phyloP scores from a whole-genome alignment of 2,888 invertebrate species.

The Chloromyia formosa region DNA sequence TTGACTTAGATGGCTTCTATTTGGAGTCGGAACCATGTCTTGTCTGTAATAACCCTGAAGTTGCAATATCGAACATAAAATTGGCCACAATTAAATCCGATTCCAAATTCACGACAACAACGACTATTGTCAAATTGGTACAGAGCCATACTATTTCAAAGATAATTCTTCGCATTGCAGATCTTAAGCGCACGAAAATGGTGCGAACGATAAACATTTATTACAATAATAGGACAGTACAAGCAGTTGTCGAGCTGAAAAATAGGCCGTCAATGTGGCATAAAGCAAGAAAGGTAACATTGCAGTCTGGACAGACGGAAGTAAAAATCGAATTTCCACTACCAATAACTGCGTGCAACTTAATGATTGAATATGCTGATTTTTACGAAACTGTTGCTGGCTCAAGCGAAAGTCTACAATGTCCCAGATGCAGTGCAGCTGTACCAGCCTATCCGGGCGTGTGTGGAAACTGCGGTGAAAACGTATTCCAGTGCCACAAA shows the following conservation, averaged over 20 bases:
- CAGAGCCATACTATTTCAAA: slow-evolving; percentile 96
- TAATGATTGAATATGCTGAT: slow-evolving; percentile 98
- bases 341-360: slow-evolving; percentile 96
- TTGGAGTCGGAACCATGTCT: slow-evolving; percentile 97
- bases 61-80: slow-evolving; percentile 89
- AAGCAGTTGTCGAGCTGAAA: slow-evolving; percentile 96
- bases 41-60: slow-evolving; percentile 97
- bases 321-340: slow-evolving; percentile 96
- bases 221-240: slow-evolving; percentile 95
- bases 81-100: slow-evolving; percentile 93
- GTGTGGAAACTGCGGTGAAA: slow-evolving; percentile 86
- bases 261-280: slow-evolving; percentile 98
- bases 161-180: slow-evolving; percentile 91
- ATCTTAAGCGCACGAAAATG: slow-evolving; percentile 97
- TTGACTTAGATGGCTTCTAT: slow-evolving; percentile 95
- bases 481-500: slow-evolving; percentile 99
- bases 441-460: slow-evolving; percentile 98
- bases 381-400: slow-evolving; percentile 96
- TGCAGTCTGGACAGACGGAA: slow-evolving; percentile 90
- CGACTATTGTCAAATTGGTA: slow-evolving; percentile 89
- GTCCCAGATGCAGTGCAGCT: slow-evolving; percentile 94
- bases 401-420: slow-evolving; percentile 70
- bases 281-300: slow-evolving; percentile 90
- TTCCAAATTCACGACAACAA: slow-evolving; percentile 97
- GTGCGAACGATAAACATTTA: slow-evolving; percentile 95